Percentiles rank a stretch among this genome's conserved stretches.
phyloP scores from a whole-genome alignment of 2,888 invertebrate species.

The Epistrophella euchroma region DNA sequence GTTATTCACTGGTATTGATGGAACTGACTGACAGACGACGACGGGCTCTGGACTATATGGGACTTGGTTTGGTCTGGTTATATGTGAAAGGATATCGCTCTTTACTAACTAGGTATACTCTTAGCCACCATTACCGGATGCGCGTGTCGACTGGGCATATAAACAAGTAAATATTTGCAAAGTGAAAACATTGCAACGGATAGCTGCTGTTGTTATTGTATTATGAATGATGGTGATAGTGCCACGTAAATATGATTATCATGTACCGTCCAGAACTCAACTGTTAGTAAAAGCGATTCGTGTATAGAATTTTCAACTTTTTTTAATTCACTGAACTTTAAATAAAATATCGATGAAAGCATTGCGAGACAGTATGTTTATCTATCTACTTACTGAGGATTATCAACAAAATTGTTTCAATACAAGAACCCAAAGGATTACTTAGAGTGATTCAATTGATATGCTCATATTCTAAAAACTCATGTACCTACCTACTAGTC shows the following conservation, averaged over 20 bases:
- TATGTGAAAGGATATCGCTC: not conserved
- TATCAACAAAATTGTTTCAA: too few species aligned
- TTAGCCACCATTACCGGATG: slow-evolving; percentile 22
- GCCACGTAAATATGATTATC: slow-evolving; percentile 71
- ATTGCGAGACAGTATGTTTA: too few species aligned
- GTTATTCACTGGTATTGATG: slow-evolving; percentile 19
- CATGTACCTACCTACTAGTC: too few species aligned
- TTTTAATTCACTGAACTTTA: slow-evolving; percentile 49
- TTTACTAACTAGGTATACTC: too few species aligned
- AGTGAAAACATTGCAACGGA: slow-evolving; percentile 61
- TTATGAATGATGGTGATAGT: slow-evolving; percentile 55
- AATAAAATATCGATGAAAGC: too few species aligned
- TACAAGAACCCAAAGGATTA: too few species aligned
- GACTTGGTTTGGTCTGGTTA: not conserved
- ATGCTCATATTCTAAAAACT: too few species aligned
- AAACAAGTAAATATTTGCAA: slow-evolving; percentile 68
- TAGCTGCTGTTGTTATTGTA: slow-evolving; percentile 26
- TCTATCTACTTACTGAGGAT: too few species aligned
- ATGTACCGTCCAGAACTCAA: slow-evolving; percentile 26
- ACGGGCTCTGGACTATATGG: not conserved
- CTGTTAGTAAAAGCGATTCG: too few species aligned
- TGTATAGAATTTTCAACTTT: not conserved
- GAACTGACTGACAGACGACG: too few species aligned
- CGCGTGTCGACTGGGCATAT: slow-evolving; percentile 49
- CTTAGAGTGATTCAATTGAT: too few species aligned